Evolutionary conservation across 2,888 invertebrate genomes (phyloP).

Genomic region (Tupiocoris notatus): DNA sequence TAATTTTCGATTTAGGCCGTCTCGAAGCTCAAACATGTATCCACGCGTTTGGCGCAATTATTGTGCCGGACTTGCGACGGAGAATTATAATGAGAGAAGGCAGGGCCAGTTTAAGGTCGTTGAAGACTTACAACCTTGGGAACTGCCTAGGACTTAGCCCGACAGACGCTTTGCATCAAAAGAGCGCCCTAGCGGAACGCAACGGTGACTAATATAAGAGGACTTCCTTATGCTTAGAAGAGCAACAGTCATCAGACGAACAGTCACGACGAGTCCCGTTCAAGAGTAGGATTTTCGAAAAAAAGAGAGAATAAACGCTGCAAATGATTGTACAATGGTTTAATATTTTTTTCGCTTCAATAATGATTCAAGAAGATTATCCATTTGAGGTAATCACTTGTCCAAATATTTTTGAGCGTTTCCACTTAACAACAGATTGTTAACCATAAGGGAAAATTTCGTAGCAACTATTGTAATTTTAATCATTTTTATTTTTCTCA

Average conservation of each 20-base stretch:
- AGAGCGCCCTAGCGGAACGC: too few species aligned
- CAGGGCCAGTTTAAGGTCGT: background rate
- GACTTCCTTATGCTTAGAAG: background rate
- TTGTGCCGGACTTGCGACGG: background rate
- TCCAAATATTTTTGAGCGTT: too few species aligned
- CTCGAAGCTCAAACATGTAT: too few species aligned
- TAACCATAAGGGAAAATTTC: too few species aligned
- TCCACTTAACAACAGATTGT: too few species aligned
- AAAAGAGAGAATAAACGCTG: background rate
- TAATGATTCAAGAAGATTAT: too few species aligned
- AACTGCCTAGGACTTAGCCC: background rate
- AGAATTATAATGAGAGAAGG: background rate
- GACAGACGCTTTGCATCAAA: background rate
- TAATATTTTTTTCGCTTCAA: too few species aligned
- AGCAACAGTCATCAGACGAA: background rate
- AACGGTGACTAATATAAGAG: background rate
- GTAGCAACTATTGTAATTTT: too few species aligned
- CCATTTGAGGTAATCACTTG: too few species aligned
- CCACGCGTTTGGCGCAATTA: background rate
- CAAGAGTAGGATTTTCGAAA: background rate
- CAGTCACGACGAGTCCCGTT: background rate
- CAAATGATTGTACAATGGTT: too few species aligned
- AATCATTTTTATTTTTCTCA: too few species aligned
- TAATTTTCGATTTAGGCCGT: background rate
- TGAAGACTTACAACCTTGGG: background rate